Conservation (phyloP, 2,888 invertebrate species). For the Andrena camellia region DNA sequence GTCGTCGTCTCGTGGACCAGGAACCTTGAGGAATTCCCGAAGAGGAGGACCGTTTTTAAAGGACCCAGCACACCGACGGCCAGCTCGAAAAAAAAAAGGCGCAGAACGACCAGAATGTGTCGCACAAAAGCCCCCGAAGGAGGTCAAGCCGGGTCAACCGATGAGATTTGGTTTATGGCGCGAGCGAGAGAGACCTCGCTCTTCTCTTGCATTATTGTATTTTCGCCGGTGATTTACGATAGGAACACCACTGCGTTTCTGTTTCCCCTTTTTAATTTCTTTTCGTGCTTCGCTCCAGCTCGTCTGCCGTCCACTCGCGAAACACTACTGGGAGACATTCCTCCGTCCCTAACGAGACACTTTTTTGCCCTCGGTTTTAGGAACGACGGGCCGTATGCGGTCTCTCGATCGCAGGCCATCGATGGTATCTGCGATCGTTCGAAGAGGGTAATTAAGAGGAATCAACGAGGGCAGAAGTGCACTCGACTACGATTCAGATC, state of each 20-base stretch:
- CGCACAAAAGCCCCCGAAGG: constrained; percentile 68
- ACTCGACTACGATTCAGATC: neutral
- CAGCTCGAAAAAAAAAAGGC: constrained; percentile 46
- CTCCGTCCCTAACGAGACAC: constrained; percentile 3
- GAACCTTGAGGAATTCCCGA: constrained; percentile 68
- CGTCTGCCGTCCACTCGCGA: constrained; percentile 10
- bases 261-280: constrained; percentile 41
- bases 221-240: constrained; percentile 76
- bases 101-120: constrained; percentile 70
- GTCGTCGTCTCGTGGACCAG: constrained; percentile 67
- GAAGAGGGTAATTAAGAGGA: constrained; percentile 3
- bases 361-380: neutral
- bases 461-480: constrained; percentile 6
- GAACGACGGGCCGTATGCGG: neutral
- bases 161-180: constrained; percentile 77
- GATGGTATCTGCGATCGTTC: neutral
- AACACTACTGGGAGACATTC: constrained; percentile 16
- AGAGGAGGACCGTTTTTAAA: constrained; percentile 62
- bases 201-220: constrained; percentile 72
- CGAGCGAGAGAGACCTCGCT: constrained; percentile 53
- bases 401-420: neutral
- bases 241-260: constrained; percentile 56
- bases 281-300: constrained; percentile 16
- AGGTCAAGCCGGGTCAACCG: constrained; percentile 74
- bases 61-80: constrained; percentile 58